Evolutionary conservation across 2,797 vertebrate species (phyloP).

Genomic region (Oreochromis grahami): DNA sequence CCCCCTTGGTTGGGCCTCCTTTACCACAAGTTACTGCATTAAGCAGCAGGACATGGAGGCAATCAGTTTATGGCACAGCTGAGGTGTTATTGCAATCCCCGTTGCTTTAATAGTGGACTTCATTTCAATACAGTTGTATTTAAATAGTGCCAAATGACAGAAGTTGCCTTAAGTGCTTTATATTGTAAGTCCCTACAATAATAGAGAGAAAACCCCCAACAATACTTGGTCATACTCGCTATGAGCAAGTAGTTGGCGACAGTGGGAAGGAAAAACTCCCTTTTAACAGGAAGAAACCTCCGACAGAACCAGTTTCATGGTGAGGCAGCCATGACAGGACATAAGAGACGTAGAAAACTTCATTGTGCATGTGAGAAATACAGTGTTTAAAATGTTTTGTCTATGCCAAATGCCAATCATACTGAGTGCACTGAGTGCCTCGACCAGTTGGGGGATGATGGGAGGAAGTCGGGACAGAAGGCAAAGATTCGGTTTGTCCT

Average conservation of each 20-base stretch:
- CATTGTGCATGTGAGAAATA: not conserved
- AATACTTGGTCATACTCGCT: not conserved
- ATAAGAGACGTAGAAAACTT: rapidly evolving
- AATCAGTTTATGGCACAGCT: not conserved
- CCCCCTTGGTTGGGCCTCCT: not conserved
- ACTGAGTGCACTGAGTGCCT: not conserved
- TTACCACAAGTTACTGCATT: not conserved
- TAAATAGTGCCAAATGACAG: not conserved
- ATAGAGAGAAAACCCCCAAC: not conserved
- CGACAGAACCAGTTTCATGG: not conserved
- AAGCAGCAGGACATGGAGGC: not conserved
- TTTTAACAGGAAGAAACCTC: not conserved
- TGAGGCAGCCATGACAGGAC: not conserved
- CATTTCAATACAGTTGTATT: not conserved
- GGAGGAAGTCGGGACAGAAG: not conserved
- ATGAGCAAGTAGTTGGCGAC: not conserved
- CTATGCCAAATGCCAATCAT: not conserved
- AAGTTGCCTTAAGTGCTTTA: not conserved
- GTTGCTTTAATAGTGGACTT: not conserved
- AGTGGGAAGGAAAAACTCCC: not conserved
- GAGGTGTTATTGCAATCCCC: not conserved
- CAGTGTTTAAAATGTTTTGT: not conserved
- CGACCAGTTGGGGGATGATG: not conserved
- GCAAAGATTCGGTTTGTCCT: not conserved
- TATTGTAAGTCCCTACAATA: not conserved